Evolutionary conservation across 2,113 vertebrate species (phyloP).

Genomic region (Plecotus auritus): DNA sequence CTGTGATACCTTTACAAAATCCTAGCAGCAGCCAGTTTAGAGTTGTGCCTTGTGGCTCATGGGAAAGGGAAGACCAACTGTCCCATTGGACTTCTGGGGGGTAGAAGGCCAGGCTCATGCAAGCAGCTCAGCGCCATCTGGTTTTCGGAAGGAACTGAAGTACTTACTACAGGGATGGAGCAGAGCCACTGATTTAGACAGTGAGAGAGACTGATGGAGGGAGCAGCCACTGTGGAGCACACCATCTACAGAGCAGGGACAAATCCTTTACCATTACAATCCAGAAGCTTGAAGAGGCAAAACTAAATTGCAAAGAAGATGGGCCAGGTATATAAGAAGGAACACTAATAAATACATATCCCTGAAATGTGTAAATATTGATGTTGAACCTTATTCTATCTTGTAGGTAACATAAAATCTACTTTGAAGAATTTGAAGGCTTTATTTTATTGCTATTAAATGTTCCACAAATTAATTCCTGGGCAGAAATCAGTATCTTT

Average conservation of each 20-base stretch:
- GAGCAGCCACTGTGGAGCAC: constrained; percentile 79
- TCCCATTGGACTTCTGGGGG: neutral
- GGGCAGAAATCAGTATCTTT: neutral
- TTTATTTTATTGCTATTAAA: constrained; percentile 30
- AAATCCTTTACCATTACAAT: constrained; percentile 68
- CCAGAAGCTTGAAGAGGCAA: neutral
- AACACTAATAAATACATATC: neutral
- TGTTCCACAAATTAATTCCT: neutral
- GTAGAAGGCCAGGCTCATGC: neutral
- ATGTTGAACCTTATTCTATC: neutral
- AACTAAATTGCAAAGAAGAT: neutral
- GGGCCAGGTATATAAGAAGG: neutral
- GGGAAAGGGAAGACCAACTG: neutral
- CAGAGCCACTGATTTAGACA: constrained; percentile 88
- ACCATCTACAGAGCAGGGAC: constrained; percentile 84
- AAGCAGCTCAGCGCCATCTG: neutral
- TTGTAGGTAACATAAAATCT: neutral
- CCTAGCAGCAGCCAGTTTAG: neutral
- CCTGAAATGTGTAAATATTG: neutral
- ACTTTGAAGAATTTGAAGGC: neutral
- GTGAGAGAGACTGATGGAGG: constrained; percentile 86
- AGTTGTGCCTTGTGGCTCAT: neutral
- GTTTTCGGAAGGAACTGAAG: neutral
- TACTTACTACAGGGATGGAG: constrained; percentile 87
- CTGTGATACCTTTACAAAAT: neutral